Conservation (phyloP, 2,888 invertebrate species). For the Aelia acuminata region DNA sequence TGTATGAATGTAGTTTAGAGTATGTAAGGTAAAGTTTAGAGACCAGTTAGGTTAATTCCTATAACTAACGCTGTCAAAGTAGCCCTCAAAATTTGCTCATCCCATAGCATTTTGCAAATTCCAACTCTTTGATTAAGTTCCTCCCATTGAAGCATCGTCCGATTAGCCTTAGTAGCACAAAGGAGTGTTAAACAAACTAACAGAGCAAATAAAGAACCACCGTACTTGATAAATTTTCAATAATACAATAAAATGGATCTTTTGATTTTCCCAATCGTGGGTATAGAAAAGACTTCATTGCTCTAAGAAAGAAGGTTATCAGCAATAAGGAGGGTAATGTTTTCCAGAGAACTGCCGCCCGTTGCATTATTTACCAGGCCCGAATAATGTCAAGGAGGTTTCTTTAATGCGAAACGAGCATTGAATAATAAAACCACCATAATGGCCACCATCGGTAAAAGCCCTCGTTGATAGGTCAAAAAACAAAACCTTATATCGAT, state of each 20-base stretch:
- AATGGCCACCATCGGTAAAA: neutral
- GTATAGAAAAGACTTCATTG: neutral
- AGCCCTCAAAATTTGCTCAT: too few species aligned
- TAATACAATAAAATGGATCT: neutral
- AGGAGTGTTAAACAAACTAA: too few species aligned
- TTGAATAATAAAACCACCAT: conserved; percentile 44
- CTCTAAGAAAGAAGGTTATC: neutral
- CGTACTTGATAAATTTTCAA: neutral
- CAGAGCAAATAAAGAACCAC: neutral
- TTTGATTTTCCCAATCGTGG: neutral
- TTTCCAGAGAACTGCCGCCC: conserved; percentile 20
- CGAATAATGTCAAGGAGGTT: conserved; percentile 32
- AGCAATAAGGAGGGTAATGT: conserved; percentile 31
- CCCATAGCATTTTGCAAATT: too few species aligned
- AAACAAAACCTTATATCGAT: neutral
- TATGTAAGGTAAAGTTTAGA: too few species aligned
- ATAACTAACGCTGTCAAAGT: too few species aligned
- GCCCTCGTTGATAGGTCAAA: neutral
- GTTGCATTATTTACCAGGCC: conserved; percentile 43
- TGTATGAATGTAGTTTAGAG: too few species aligned
- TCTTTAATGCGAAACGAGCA: conserved; percentile 31
- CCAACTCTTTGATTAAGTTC: too few species aligned
- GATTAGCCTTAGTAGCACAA: too few species aligned
- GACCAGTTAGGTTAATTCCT: too few species aligned
- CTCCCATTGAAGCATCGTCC: too few species aligned